phyloP scores from a whole-genome alignment of 2,797 vertebrate genomes.

The Melanogrammus aeglefinus region DNA sequence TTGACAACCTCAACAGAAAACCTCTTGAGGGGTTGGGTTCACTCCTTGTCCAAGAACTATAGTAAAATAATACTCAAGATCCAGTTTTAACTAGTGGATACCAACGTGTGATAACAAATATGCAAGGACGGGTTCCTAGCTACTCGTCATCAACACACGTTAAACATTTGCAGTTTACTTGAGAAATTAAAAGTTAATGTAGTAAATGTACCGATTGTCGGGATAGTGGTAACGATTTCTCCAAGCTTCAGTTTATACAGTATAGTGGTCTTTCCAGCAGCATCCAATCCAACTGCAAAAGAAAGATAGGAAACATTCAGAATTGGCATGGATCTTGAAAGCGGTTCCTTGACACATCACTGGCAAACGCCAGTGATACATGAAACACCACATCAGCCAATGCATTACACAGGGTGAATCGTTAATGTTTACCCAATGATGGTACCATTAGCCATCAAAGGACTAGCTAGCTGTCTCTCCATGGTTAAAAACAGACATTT shows the following conservation, averaged over 20 bases:
- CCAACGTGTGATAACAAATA: background rate
- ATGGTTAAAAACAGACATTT: too few relatives aligned
- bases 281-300: constrained; percentile 73
- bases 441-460: constrained; percentile 12
- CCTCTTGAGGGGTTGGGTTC: background rate
- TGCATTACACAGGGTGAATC: background rate
- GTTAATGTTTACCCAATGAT: background rate
- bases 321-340: background rate
- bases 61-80: background rate
- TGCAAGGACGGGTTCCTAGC: too few relatives aligned
- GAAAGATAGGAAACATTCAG: background rate
- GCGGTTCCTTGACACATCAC: background rate
- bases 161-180: background rate
- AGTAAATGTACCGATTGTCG: constrained; percentile 70
- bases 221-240: constrained; percentile 77
- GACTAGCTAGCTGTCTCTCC: background rate
- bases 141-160: background rate
- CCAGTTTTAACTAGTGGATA: background rate
- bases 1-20: background rate
- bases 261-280: constrained; percentile 76
- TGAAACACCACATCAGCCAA: background rate
- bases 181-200: background rate
- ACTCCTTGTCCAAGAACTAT: background rate
- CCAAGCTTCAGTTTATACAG: constrained; percentile 78
- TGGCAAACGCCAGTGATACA: background rate